Percentiles rank a stretch among this genome's conserved stretches.
phyloP scores from a whole-genome alignment of 2,797 vertebrate genomes.

The Propithecus perrieri region DNA sequence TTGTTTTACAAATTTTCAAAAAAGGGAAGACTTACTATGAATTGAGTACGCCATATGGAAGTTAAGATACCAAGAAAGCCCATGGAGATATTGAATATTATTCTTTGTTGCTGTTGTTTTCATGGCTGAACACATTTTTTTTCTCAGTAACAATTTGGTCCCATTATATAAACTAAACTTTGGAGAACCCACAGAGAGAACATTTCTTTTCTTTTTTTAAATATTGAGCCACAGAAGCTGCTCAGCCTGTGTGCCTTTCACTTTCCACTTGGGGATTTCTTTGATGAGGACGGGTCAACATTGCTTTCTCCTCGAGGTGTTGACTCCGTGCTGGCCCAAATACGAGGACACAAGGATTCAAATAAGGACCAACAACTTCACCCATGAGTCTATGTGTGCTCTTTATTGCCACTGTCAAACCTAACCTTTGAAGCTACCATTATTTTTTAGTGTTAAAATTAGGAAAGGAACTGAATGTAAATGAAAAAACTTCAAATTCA shows the following conservation, averaged over 20 bases:
- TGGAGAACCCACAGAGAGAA: background rate
- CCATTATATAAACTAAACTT: background rate
- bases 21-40: background rate
- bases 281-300: background rate
- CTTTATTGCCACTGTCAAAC: background rate
- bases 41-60: background rate
- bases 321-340: background rate
- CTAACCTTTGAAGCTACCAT: background rate
- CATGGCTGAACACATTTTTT: background rate
- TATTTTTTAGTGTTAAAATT: background rate
- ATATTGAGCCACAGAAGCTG: too few relatives aligned
- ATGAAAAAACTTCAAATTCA: background rate
- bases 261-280: background rate
- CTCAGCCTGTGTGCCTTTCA: background rate
- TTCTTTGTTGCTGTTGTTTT: background rate
- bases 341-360: background rate
- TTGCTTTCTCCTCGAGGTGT: background rate
- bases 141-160: background rate
- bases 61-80: background rate
- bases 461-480: background rate
- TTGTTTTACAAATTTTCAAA: background rate
- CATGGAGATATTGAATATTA: background rate
- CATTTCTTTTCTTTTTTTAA: background rate
- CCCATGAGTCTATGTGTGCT: rapidly evolving
- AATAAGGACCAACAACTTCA: too few relatives aligned